Base-by-base conservation (phyloP, 1,140 invertebrate species). In the Monochamus saltuarius region DNA sequence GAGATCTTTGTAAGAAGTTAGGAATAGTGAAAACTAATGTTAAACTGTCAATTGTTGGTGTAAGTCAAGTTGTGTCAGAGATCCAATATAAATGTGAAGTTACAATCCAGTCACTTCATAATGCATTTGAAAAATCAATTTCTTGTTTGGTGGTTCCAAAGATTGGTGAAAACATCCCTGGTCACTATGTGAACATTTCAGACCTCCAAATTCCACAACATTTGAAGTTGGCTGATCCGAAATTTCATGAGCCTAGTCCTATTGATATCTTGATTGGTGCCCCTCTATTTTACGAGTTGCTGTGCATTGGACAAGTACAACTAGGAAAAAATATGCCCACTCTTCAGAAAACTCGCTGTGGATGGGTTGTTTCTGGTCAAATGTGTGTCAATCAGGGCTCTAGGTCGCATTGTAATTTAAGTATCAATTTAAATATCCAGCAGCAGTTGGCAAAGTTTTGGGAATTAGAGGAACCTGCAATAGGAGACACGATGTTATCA, bases 381-480 rank as follows among this genome's bases (percentile, higher is more conserved):
- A 46, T 47, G n/a, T 10, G 9, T 8, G 10, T 4, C 8, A 22
- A 16, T 50, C 8, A 22, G 7, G 7, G 34, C 13, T 19, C 7
- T 29, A 16, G 16, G 16, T 8, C 16, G 7, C 8, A 11, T 16
- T 50, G 51, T 17, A 53, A 53, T 38, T 38, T 53, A 6, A 10
- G 8, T 16, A 37, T n/a, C n/a, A 56, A 56, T 38, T 4, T 37
- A 8, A 35, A 49, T 16, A 16, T 57, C 9, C 22, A 57, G 14
- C 4, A 3, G 4, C 7, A 37, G 16, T 35, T 57, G 7, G 4
- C 8, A 10, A 59, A 38, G 35, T 42, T 56, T 66, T 53, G 67
- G 69, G 22, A 58, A 17, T 14, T 52, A 34, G 61, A 62, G 46
- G 19, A 62, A n/a, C 13, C 4, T 49, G 16, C 36, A n/a, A 2